Conservation (phyloP, 2,797 vertebrate genomes). For the Nyctalus aviator region DNA sequence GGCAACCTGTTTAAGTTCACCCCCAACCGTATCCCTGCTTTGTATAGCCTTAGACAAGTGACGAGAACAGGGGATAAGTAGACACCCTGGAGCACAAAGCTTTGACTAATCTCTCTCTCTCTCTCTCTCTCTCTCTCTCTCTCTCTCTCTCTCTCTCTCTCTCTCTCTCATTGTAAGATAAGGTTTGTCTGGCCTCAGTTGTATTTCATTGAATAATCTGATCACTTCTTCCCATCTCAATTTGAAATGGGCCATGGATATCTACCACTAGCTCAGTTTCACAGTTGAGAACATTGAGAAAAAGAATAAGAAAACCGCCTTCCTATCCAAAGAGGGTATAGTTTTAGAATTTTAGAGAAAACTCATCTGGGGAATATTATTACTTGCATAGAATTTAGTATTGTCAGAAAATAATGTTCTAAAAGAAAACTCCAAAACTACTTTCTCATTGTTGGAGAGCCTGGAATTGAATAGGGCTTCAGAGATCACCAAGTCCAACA, state of each 20-base stretch:
- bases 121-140: not conserved
- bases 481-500: not conserved
- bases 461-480: not conserved
- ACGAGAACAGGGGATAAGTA: not conserved
- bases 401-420: not conserved
- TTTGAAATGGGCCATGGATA: not conserved
- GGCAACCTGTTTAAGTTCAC: not conserved
- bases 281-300: not conserved
- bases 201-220: not conserved
- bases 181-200: not conserved
- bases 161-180: not conserved
- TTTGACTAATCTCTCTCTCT: not conserved
- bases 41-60: not conserved
- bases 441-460: not conserved
- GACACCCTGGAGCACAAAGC: not conserved
- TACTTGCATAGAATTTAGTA: not conserved
- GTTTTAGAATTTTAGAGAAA: not conserved
- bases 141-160: not conserved
- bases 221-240: not conserved
- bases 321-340: not conserved
- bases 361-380: not conserved
- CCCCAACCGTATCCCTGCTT: not conserved
- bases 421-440: not conserved
- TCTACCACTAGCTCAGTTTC: not conserved
- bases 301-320: conserved; percentile 56